A percentile compares a stretch with the other conserved stretches of the same genome.
Conservation (phyloP, 2,113 vertebrate genomes). For the Potamarius usumacintae region DNA sequence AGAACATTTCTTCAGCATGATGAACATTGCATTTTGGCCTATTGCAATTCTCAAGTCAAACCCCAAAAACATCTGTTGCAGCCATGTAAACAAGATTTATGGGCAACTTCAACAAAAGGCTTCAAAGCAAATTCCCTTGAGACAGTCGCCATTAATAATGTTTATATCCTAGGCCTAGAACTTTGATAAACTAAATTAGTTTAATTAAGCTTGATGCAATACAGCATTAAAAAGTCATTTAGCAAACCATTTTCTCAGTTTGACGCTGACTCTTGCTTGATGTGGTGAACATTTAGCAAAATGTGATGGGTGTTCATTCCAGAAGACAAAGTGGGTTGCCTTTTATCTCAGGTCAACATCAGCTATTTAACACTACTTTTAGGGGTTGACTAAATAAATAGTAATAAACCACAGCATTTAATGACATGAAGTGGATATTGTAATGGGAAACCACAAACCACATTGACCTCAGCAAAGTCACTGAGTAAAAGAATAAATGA, state of each 20-base stretch:
- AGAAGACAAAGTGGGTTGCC: background rate
- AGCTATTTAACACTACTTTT: slow-evolving; percentile 55
- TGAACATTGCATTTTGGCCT: slow-evolving; percentile 27
- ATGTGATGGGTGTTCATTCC: slow-evolving; percentile 37
- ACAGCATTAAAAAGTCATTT: slow-evolving; percentile 49
- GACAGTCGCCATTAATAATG: slow-evolving; percentile 60
- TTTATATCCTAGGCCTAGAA: slow-evolving; percentile 63
- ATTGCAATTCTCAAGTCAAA: slow-evolving; percentile 43
- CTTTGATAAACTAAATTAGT: slow-evolving; percentile 63
- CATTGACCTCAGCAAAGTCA: background rate
- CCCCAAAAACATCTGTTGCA: slow-evolving; percentile 65
- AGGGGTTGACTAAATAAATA: slow-evolving; percentile 45
- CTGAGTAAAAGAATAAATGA: background rate
- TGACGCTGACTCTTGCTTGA: slow-evolving; percentile 32
- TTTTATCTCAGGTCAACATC: slow-evolving; percentile 47
- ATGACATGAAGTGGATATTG: background rate
- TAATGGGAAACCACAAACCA: background rate
- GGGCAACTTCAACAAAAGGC: slow-evolving; percentile 62
- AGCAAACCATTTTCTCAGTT: slow-evolving; percentile 55
- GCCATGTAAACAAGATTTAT: slow-evolving; percentile 55
- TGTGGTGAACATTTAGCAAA: slow-evolving; percentile 49
- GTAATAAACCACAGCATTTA: slow-evolving; percentile 33
- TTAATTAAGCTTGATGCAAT: slow-evolving; percentile 57
- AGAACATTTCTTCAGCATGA: slow-evolving; percentile 16
- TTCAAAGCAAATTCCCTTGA: slow-evolving; percentile 57